phyloP scores from a whole-genome alignment of 2,888 invertebrate genomes.

The Sminthurinus aureus region DNA sequence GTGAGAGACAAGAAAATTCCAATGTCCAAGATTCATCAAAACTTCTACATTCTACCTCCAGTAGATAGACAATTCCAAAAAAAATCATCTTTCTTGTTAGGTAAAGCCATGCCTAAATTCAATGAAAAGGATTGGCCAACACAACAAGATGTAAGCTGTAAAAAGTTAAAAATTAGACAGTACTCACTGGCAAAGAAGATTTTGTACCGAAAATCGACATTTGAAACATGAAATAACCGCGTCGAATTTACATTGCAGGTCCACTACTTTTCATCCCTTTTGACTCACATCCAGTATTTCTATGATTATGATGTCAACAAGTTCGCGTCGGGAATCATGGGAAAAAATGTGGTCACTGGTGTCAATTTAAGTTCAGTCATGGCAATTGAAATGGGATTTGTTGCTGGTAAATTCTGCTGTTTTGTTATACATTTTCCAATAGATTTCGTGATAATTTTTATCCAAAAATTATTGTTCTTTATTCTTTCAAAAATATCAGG shows the following conservation, averaged over 20 bases:
- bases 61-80: too few species aligned
- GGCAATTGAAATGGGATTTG: neutral
- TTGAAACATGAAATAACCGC: too few species aligned
- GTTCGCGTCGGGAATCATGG: too few species aligned
- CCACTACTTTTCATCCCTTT: constrained; percentile 7
- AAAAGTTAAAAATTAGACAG: too few species aligned
- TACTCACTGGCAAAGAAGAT: too few species aligned
- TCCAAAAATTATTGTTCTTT: too few species aligned
- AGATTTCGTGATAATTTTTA: too few species aligned
- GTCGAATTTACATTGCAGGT: neutral
- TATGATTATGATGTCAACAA: constrained; percentile 16
- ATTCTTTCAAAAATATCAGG: neutral
- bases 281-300: constrained; percentile 11
- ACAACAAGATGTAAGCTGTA: neutral
- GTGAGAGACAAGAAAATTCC: neutral
- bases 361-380: constrained; percentile 23
- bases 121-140: constrained; percentile 4
- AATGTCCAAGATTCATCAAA: too few species aligned
- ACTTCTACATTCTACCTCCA: too few species aligned
- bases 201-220: too few species aligned
- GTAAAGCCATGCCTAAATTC: neutral
- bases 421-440: too few species aligned
- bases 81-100: neutral
- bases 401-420: neutral
- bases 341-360: neutral